Evolutionary conservation across 2,113 vertebrate species (phyloP).

Genomic region (Hassar affinis): DNA sequence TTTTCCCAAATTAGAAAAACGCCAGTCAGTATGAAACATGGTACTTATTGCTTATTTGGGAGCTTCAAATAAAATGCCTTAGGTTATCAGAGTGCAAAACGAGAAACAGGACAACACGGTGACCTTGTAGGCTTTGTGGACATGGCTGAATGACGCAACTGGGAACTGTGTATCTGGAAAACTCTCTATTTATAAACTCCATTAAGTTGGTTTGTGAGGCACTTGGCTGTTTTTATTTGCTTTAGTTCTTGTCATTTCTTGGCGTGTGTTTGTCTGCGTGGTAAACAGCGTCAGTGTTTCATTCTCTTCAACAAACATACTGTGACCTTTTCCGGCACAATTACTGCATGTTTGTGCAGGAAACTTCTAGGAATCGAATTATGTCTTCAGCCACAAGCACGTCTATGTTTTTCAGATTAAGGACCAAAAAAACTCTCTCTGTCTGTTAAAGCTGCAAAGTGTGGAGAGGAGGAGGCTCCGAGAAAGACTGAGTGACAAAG

Average conservation of each 20-base stretch:
- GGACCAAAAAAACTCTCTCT: neutral
- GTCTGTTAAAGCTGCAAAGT: constrained; percentile 77
- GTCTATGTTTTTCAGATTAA: constrained; percentile 4
- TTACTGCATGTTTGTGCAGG: constrained; percentile 21
- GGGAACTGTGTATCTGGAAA: neutral
- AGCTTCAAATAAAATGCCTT: neutral
- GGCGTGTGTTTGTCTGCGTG: neutral
- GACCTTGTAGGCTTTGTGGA: neutral
- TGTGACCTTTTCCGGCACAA: constrained; percentile 4
- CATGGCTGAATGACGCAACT: neutral
- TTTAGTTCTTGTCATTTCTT: neutral
- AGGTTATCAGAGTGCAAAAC: neutral
- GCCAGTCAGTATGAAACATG: neutral
- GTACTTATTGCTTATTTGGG: neutral
- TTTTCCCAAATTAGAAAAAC: neutral
- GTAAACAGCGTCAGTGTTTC: neutral
- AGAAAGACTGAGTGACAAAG: constrained; percentile 66
- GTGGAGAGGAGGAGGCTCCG: constrained; percentile 64
- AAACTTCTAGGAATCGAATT: constrained; percentile 34
- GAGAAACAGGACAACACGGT: neutral
- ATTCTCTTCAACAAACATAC: constrained; percentile 16
- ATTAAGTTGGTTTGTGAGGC: neutral
- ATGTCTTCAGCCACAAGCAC: neutral
- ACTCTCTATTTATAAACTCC: neutral
- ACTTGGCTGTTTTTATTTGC: neutral